Base-by-base conservation (phyloP, 30 jellyfish, hydroid and myxozoan genomes). In the Hydra vulgaris region DNA sequence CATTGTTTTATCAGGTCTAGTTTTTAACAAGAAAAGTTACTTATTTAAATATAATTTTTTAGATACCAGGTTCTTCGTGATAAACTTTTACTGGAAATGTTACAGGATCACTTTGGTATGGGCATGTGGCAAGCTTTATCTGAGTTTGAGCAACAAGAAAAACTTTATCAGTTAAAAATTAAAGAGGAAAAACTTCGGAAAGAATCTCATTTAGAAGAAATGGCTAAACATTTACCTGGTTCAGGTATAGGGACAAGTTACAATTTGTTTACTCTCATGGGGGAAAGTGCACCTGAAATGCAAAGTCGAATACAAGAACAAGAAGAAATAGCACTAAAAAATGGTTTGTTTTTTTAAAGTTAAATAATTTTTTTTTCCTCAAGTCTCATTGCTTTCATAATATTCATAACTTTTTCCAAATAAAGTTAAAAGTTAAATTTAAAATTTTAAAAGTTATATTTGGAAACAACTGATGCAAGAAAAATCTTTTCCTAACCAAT, bases 101-200 rank as follows among this genome's bases (percentile, higher is more conserved):
- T 92, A 21, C 84, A 79, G 75, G 71, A 79, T 21, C 88, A 84
- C 72, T 79, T 85, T 76, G 99, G 99, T 15, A 94, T 83, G 55
- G 99, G 99, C 17, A 84, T 92, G 95, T 84, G 96, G 99, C 88
- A 88, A 25, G 88, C 99, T 0, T 54, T 87, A 72, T 79, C 99
- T 8, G 86, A 84, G 61, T 79, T 81, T 73, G 96, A 90, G 82
- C 97, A 90, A 75, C 88, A 83, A 26, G 96, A 90, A 27, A 82
- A 93, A 53, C 82, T 90, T 5, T 79, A 77, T 22, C 95, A 90
- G 52, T 79, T 90, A 82, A 90, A 82, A 24, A 83, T 86, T 0
- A 86, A 86, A 76, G 97, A 90, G 83, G 97, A 90, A 71, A 82
- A 79, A 23, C 69, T 90, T 0, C 55, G 95, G 1, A 86, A 79